Conservation (phyloP, 2,888 invertebrate genomes). For the Cantharis rustica region DNA sequence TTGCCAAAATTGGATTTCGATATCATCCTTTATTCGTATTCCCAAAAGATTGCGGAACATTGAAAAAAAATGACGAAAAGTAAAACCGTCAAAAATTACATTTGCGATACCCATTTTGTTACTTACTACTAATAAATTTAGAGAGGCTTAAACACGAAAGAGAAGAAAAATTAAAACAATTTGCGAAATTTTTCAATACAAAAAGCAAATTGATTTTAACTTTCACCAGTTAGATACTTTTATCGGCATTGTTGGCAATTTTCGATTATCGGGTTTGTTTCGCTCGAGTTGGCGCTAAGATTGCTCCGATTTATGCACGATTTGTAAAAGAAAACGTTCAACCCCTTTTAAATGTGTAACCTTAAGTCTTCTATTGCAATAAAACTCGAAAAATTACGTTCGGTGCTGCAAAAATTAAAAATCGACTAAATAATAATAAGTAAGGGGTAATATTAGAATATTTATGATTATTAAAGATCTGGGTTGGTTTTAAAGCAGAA, state of each 20-base stretch:
- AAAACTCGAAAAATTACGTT: background rate
- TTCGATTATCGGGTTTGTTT: conserved; percentile 28
- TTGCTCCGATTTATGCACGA: conserved; percentile 26
- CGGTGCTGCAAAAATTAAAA: background rate
- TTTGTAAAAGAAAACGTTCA: conserved; percentile 10
- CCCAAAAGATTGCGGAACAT: conserved; percentile 11
- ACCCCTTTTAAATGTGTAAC: background rate
- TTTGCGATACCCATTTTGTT: background rate
- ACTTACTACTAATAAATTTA: background rate
- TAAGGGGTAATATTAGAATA: background rate
- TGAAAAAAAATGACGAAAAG: conserved; percentile 7
- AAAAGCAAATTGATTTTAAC: conserved; percentile 14
- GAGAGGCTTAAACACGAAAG: background rate
- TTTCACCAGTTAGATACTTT: conserved; percentile 16
- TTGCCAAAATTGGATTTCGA: conserved; percentile 24
- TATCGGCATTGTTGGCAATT: conserved; percentile 25
- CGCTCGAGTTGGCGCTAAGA: conserved; percentile 26
- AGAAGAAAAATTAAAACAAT: conserved; percentile 14
- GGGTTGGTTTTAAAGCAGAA: background rate
- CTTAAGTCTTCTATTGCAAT: background rate
- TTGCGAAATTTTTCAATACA: conserved; percentile 2
- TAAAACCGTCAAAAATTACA: background rate
- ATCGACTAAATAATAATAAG: background rate
- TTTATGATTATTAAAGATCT: background rate
- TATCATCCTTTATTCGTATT: conserved; percentile 16